Evolutionary conservation across 2,888 invertebrate genomes (phyloP), one percentile per base, ranked within the genome.

Genomic region (Nineta flava): DNA sequence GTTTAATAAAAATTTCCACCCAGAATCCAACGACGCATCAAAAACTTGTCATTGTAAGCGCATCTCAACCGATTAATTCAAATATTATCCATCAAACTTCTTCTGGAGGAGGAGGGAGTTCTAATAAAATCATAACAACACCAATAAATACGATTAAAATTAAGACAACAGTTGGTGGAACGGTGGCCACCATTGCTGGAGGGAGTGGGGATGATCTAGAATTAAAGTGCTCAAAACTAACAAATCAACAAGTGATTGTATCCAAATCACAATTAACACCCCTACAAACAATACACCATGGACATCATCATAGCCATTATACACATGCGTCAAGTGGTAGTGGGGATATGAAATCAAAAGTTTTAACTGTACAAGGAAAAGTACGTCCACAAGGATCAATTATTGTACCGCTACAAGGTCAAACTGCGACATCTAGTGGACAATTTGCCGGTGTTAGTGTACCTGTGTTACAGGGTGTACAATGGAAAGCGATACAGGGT

Each of bases 1-100:
- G 62, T 56, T 54, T 61, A 1, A 54, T 64, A 15, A 59, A 61
- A 26, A 60, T 48, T 48, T 17, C 62, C 52, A 58, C 59, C 31
- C 53, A 47, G 10, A 55, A n/a, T 12, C 13, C 26, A 26, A 13
- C 13, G 10, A 21, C 13, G 53, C 56, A 61, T 15, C 67, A 68
- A 53, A 68, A 67, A 55, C 55, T 68, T 47, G 65, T 68, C 34
- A 66, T 68, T 31, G 66, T 67, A 43, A 66, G 66, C 7, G 65
- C 63, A 54, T 59, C 65, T 19, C 64, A 65, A 55, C 59, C 64
- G 45, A 60, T 62, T 1, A 61, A 60, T 55, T 65, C 66, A 53
- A 56, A 66, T 44, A 66, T 67, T 54, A 61, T 64, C 49, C 65
- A 65, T 2, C 54, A 66, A 31, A 62, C 65, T 16, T 64, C 66